Evolutionary conservation across 2,113 vertebrate species (phyloP).

Genomic region (Strix uralensis): DNA sequence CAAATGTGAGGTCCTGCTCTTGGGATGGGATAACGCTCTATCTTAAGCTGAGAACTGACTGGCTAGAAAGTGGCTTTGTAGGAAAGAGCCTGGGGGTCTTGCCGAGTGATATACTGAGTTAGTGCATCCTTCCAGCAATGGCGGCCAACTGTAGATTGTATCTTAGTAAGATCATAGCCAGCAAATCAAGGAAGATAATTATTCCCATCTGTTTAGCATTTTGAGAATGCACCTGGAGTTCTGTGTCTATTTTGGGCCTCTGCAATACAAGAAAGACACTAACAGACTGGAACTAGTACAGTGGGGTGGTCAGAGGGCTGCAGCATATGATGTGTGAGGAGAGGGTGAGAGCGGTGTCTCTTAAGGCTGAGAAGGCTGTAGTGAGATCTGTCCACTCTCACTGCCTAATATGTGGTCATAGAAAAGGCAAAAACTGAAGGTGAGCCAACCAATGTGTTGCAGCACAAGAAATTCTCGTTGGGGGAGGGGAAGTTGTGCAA

Average conservation of each 20-base stretch:
- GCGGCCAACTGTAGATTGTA: neutral
- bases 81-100: neutral
- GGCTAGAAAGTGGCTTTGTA: neutral
- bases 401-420: neutral
- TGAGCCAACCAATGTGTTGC: neutral
- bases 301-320: neutral
- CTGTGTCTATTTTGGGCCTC: neutral
- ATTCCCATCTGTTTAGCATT: neutral
- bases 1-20: neutral
- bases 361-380: neutral
- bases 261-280: neutral
- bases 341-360: neutral
- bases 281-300: neutral
- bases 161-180: neutral
- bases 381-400: neutral
- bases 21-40: neutral
- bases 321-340: neutral
- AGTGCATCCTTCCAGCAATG: neutral
- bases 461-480: neutral
- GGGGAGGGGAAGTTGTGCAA: neutral
- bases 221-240: neutral
- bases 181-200: neutral
- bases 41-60: neutral
- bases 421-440: neutral
- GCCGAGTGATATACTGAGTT: neutral